Base-by-base conservation (phyloP, 2,797 vertebrate species). In the Anguilla obscura region DNA sequence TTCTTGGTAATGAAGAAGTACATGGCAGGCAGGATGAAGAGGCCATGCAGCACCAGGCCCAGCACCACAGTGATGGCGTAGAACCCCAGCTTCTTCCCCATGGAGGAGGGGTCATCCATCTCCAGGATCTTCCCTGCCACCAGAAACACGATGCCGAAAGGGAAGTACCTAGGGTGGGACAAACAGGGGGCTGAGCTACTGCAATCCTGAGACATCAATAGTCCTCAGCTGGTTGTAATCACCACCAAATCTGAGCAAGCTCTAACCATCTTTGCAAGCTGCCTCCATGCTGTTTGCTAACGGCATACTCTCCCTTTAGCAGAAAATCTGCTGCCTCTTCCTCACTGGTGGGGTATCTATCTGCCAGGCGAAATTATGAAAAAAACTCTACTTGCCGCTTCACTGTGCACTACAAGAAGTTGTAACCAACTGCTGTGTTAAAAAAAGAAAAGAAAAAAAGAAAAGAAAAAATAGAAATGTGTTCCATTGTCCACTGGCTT, bases 1-100 rank as follows among this genome's bases (percentile, higher is more conserved):
- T 99, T 99, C 94, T 97, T 99, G 82, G 98, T 99, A 93, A 99
- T 98, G 91, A 98, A 97, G 95, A 98, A 98, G 91, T 99, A 99
- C 96, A 99, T 97, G 89, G 98, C 95, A 0, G 98, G 98, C 85
- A 99, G 96, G 91, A 99, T 98, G 89, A 99, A 97, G 0, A 99
- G 96, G 79, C 98, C 98, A 0, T 99, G 98, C 27, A 99, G 95
- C 88, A 99, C 96, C 76, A 99, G 93, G 36, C 98, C 98, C 0
- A 98, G 98, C 48, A 99, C 98, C 89, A 99, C 98, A 0, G 98
- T 99, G 85, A 98, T 96, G 76, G 98, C 97, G 0, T 99, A 99
- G 94, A 98, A 99, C 69, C 98, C 98, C 89, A 99, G 94, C 92
- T 99, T 99, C 95, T 98, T 99, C 52, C 98, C 97, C 90, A 99